Base-by-base conservation (phyloP, 1,140 invertebrate genomes). In the Battus philenor region DNA sequence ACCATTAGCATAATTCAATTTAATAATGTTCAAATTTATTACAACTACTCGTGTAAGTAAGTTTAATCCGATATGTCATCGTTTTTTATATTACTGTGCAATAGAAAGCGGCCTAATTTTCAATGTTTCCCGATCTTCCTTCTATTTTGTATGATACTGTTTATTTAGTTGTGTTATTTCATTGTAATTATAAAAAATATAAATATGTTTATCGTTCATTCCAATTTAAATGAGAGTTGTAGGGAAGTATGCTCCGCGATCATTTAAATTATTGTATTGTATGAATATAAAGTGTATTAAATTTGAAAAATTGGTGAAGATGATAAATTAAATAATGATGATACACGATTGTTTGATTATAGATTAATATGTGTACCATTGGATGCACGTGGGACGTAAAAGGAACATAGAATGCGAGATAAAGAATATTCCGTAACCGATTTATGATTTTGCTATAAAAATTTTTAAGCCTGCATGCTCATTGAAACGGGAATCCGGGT, bases 201-300 rank as follows among this genome's bases (percentile, higher is more conserved):
- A 69, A 79, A 72, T 74, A 81, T 78, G 68, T 82, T 80, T 81
- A 82, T 80, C 61, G 74, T 84, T 84, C 80, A 84, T 84, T 84
- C 80, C 80, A 84, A 68, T 80, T 80, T 74, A 80, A 80, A 79
- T 79, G 76, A 82, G 70, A 66, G 68, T 65, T 79, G 64, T 82
- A 82, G 72, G 50, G 24, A 15, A 71, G 65, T 81, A 73, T 71
- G 70, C 72, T 73, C 80, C 67, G 69, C 73, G 72, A 75, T 80
- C 80, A 82, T 82, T 82, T 84, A 82, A 82, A 84, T 84, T 82
- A 84, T 84, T 82, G 72, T 83, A 83, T 66, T 76, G 76, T 81
- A 81, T 78, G 67, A 77, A 78, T 80, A n/a, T n/a, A 81, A 83
- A 77, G 50, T 82, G 78, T 82, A 82, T 74, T 78, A 69, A 84